Evolutionary conservation across 2,888 invertebrate genomes (phyloP).

Genomic region (Cryptocephalus moraei): DNA sequence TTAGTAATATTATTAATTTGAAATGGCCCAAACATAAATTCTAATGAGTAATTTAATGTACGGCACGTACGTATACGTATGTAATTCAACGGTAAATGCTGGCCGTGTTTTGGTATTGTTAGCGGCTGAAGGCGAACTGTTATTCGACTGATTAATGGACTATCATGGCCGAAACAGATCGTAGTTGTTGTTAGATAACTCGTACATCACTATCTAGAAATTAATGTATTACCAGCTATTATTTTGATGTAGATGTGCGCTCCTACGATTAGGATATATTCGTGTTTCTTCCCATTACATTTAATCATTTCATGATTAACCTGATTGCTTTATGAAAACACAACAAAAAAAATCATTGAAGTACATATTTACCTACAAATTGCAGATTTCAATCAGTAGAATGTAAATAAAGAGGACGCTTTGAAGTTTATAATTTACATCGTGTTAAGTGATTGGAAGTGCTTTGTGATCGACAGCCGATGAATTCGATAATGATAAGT

Average conservation of each 20-base stretch:
- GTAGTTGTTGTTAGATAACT: slow-evolving; percentile 13
- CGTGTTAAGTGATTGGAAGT: too few species aligned
- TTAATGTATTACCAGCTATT: slow-evolving; percentile 16
- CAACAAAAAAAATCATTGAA: too few species aligned
- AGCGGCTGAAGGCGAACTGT: slow-evolving; percentile 12
- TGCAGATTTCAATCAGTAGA: too few species aligned
- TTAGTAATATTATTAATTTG: neutral
- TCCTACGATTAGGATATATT: neutral
- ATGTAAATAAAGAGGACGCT: too few species aligned
- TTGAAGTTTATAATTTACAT: too few species aligned
- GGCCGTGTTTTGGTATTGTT: neutral
- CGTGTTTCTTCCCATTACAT: neutral
- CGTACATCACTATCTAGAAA: slow-evolving; percentile 16
- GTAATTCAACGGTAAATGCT: neutral
- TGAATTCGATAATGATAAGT: too few species aligned
- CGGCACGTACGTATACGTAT: neutral
- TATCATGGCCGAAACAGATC: slow-evolving; percentile 15
- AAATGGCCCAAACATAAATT: neutral
- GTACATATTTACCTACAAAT: too few species aligned
- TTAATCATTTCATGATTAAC: neutral
- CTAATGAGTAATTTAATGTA: neutral
- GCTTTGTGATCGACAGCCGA: too few species aligned
- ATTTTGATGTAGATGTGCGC: slow-evolving; percentile 1
- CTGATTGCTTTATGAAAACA: too few species aligned
- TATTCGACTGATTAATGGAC: slow-evolving; percentile 18